Percentiles rank a stretch among this genome's conserved stretches.
Evolutionary conservation across 1,140 invertebrate genomes (phyloP).

Genomic region (Batillaria attramentaria): DNA sequence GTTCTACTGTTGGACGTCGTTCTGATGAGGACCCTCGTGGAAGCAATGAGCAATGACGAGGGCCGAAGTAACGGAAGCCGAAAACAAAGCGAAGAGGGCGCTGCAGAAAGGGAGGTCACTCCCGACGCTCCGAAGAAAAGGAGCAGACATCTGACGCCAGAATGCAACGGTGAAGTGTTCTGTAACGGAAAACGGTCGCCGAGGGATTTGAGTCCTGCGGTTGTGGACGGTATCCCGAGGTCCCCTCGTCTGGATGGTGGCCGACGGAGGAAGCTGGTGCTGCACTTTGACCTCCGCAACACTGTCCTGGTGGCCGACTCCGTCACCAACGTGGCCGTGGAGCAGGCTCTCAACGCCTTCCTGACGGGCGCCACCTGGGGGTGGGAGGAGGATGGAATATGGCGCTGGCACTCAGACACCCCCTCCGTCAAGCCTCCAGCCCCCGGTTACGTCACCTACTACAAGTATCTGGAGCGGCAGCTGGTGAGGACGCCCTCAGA

Average conservation of each 20-base stretch:
- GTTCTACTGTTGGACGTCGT: too few species aligned
- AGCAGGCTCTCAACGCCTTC: conserved; percentile 68
- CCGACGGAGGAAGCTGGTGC: conserved; percentile 64
- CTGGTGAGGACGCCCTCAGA: conserved; percentile 61
- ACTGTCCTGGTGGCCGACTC: conserved; percentile 69
- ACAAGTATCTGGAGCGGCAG: conserved; percentile 64
- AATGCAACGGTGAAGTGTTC: not conserved
- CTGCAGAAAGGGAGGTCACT: not conserved
- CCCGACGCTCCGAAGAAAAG: not conserved
- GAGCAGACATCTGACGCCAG: not conserved
- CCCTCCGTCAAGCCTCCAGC: conserved; percentile 57
- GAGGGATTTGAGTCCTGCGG: not conserved
- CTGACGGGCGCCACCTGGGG: conserved; percentile 68
- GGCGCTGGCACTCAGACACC: conserved; percentile 58
- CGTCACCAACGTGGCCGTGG: conserved; percentile 65
- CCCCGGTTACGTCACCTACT: conserved; percentile 56
- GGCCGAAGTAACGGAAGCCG: not conserved
- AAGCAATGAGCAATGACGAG: not conserved
- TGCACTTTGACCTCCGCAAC: conserved; percentile 69
- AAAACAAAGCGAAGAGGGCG: not conserved
- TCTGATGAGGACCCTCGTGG: too few species aligned
- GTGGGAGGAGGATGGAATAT: conserved; percentile 47
- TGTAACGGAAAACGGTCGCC: not conserved
- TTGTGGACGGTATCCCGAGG: not conserved
- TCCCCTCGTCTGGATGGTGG: conserved; percentile 7